Percentiles rank a stretch among this genome's conserved stretches.
Evolutionary conservation across 2,888 invertebrate genomes (phyloP).

Genomic region (Minunthozetes semirufus): DNA sequence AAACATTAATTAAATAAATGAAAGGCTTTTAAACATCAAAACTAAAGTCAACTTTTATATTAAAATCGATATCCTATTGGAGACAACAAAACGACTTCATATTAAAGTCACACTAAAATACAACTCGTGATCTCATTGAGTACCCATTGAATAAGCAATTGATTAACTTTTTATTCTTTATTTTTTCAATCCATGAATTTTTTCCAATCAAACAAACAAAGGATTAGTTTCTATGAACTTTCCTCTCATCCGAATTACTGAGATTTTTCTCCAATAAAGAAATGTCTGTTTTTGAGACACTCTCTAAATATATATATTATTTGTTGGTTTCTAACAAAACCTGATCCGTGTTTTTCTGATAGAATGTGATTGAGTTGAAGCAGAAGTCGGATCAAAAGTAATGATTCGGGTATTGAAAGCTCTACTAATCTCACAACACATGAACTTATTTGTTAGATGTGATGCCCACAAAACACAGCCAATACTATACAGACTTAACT

Average conservation of each 20-base stretch:
- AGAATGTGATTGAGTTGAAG: background rate
- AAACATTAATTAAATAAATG: slow-evolving; percentile 9
- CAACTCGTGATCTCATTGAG: background rate
- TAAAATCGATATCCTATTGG: slow-evolving; percentile 2
- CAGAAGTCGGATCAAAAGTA: slow-evolving; percentile 1
- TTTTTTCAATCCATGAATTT: no score
- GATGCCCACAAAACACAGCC: background rate
- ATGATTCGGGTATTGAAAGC: background rate
- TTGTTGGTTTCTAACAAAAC: background rate
- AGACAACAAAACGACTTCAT: background rate
- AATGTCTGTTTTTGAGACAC: background rate
- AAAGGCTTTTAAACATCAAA: background rate
- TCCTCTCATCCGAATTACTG: no score
- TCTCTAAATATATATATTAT: background rate
- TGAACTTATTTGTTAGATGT: slow-evolving; percentile 6
- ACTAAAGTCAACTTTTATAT: slow-evolving; percentile 15
- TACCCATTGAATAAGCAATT: no score
- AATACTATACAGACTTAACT: background rate
- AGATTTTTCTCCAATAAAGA: no score
- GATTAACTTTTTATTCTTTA: no score
- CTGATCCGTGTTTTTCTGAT: slow-evolving; percentile 12
- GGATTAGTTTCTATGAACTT: no score
- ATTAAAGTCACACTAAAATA: background rate
- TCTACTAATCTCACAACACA: background rate
- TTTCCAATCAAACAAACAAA: no score